Percentiles rank a stretch among this genome's conserved stretches.
Conservation (phyloP, 1,140 invertebrate genomes). For the Danaus plexippus region DNA sequence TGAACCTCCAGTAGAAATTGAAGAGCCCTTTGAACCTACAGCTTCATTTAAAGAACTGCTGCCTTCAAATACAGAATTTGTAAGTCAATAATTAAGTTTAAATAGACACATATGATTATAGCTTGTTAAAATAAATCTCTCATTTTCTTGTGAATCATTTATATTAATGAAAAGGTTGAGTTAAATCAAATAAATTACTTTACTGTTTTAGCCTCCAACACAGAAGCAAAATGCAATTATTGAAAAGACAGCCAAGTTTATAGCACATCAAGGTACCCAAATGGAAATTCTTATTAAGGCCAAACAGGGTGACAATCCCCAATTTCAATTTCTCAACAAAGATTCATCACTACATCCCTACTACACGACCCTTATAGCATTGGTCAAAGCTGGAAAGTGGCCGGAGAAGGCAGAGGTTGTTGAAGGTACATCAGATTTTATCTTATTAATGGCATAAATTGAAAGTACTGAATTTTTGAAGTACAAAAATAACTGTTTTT, state of each 20-base stretch:
- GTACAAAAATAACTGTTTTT: too few relatives aligned
- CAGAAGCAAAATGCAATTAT: conserved; percentile 95
- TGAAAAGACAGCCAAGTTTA: conserved; percentile 96
- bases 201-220: conserved; percentile 82
- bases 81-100: conserved; percentile 61
- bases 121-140: background rate
- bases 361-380: conserved; percentile 87
- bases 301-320: conserved; percentile 93
- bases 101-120: too few relatives aligned
- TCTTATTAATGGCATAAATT: too few relatives aligned
- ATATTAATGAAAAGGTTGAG: too few relatives aligned
- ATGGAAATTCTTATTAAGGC: conserved; percentile 99
- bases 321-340: conserved; percentile 94
- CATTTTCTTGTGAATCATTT: too few relatives aligned
- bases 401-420: conserved; percentile 71
- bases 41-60: conserved; percentile 76
- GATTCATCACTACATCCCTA: conserved; percentile 89
- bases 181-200: background rate
- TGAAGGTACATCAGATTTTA: conserved; percentile 50
- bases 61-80: conserved; percentile 80
- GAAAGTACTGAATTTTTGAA: too few relatives aligned
- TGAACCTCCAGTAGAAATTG: conserved; percentile 70
- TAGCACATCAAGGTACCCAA: conserved; percentile 92
- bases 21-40: conserved; percentile 81
- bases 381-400: conserved; percentile 85